phyloP scores from a whole-genome alignment of 2,888 invertebrate species.

The Drosophila mettleri region DNA sequence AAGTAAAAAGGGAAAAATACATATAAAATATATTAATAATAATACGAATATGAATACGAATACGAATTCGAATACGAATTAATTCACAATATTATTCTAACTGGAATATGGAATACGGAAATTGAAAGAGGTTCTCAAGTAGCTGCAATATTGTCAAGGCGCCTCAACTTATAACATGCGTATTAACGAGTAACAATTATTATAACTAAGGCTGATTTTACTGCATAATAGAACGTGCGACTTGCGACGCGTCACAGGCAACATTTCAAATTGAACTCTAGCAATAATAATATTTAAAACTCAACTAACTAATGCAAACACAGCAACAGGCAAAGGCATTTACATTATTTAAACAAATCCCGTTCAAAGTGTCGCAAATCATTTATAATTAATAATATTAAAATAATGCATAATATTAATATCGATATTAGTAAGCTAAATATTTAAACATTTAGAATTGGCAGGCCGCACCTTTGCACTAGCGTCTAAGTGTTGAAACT shows the following conservation, averaged over 20 bases:
- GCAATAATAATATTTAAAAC: conserved; percentile 32
- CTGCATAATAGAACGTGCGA: conserved; percentile 52
- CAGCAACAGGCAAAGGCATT: conserved; percentile 53
- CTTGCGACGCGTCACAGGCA: conserved; percentile 20
- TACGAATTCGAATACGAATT: conserved; percentile 7
- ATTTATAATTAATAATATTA: conserved; percentile 18
- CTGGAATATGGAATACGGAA: neutral
- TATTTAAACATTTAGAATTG: conserved; percentile 63
- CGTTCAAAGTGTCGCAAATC: conserved; percentile 45
- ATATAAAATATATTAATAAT: conserved; percentile 5
- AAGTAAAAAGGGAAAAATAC: conserved; percentile 5
- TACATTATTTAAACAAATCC: conserved; percentile 51
- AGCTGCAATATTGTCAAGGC: conserved; percentile 47
- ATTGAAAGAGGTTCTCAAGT: conserved; percentile 68
- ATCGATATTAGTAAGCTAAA: conserved; percentile 36
- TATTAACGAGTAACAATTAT: conserved; percentile 74
- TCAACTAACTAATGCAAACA: conserved; percentile 41
- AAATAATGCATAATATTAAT: conserved; percentile 20
- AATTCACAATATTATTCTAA: neutral
- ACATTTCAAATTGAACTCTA: conserved; percentile 41
- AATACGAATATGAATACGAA: conserved; percentile 6
- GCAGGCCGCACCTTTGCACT: conserved; percentile 74
- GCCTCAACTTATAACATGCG: conserved; percentile 35
- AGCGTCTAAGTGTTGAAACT: conserved; percentile 76
- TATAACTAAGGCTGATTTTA: conserved; percentile 80